These are phyloP conservation scores for Tragulus kanchil DNA, from an alignment of 2,113 vertebrate species.

Conservation along the genomic window DNA sequence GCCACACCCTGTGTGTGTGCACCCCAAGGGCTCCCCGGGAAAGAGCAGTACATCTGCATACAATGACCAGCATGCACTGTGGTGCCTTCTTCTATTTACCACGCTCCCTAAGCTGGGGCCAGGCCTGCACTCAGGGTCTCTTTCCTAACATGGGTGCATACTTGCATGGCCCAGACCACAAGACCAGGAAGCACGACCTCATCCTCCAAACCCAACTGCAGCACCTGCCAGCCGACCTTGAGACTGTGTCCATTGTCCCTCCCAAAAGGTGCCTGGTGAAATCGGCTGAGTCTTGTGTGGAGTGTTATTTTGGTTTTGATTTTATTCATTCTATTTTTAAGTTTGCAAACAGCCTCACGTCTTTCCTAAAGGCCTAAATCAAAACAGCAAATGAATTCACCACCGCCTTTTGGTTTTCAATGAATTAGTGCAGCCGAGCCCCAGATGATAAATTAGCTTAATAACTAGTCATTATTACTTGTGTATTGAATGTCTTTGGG, in stretches of 20 bases:
- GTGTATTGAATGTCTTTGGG: background rate
- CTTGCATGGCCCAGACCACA: accelerated
- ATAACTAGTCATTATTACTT: background rate
- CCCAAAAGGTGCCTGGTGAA: accelerated
- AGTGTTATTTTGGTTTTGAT: background rate
- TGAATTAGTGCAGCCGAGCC: background rate
- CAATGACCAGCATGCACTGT: accelerated
- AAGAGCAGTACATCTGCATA: background rate
- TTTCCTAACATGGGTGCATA: accelerated
- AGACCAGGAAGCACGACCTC: background rate
- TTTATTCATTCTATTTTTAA: background rate
- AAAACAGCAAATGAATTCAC: background rate
- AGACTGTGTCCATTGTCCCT: accelerated
- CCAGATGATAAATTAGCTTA: background rate
- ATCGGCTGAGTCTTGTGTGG: background rate
- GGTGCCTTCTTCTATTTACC: background rate
- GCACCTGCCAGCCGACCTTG: accelerated
- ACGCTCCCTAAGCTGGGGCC: background rate
- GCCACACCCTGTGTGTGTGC: accelerated
- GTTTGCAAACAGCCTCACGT: background rate
- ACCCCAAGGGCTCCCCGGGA: no score
- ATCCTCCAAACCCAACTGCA: accelerated
- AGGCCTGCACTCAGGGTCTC: background rate
- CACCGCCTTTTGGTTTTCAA: background rate
- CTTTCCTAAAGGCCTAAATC: background rate